These are phyloP conservation scores for Halcyon malimbica DNA, from an alignment of 2,113 vertebrate species.

Conservation along the genomic window DNA sequence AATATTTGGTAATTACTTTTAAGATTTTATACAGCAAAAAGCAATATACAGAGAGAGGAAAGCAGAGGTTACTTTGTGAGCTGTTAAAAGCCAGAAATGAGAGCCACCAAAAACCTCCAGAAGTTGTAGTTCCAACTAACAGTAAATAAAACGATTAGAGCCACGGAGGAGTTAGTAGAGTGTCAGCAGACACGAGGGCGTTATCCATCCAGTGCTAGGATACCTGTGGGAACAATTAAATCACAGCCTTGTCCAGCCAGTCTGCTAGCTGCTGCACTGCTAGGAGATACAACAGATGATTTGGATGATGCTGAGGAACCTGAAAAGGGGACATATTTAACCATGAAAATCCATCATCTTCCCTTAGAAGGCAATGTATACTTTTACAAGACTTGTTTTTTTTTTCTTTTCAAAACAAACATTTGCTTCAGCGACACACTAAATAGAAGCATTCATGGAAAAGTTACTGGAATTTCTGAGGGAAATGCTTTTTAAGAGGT, in stretches of 20 bases:
- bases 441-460: not conserved
- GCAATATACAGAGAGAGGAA: constrained; percentile 20
- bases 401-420: not conserved
- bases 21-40: not conserved
- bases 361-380: not conserved
- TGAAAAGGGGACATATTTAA: constrained; percentile 82
- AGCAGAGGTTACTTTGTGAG: not conserved
- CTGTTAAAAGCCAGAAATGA: not conserved
- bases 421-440: not conserved
- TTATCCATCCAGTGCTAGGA: constrained; percentile 57
- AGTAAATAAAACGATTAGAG: constrained; percentile 51
- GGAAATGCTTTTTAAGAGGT: not conserved
- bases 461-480: not conserved
- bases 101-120: not conserved
- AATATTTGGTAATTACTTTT: not conserved
- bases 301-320: constrained; percentile 86
- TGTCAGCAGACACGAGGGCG: constrained; percentile 58
- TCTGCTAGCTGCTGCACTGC: constrained; percentile 87
- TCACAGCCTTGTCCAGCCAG: constrained; percentile 88
- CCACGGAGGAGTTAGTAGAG: constrained; percentile 62
- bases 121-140: constrained; percentile 37
- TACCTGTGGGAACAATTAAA: constrained; percentile 91
- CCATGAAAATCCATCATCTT: constrained; percentile 64
- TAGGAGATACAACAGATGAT: constrained; percentile 87
- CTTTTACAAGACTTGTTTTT: not conserved